phyloP scores from a whole-genome alignment of 2,888 invertebrate species.

The Tillus elongatus region DNA sequence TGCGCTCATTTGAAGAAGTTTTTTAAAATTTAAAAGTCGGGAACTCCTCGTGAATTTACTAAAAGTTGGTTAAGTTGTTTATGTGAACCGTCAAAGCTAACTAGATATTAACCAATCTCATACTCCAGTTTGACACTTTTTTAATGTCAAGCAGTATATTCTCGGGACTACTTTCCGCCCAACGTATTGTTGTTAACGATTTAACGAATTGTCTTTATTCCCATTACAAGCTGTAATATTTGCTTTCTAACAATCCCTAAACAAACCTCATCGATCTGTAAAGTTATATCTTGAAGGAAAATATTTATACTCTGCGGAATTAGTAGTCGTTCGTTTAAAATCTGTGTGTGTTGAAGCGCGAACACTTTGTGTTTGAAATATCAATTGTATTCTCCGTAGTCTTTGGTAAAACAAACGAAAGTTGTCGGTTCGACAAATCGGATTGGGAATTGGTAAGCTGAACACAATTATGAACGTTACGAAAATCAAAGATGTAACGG shows the following conservation, averaged over 20 bases:
- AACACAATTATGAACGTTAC: slow-evolving; percentile 5
- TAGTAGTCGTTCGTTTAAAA: no score
- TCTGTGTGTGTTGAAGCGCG: slow-evolving; percentile 22
- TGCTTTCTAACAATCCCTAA: neutral
- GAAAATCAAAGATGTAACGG: slow-evolving; percentile 4
- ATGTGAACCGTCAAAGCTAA: no score
- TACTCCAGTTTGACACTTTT: no score
- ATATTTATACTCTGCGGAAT: slow-evolving; percentile 23
- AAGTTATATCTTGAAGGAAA: neutral
- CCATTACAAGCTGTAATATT: neutral
- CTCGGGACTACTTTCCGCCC: no score
- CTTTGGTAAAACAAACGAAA: slow-evolving; percentile 33
- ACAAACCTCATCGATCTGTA: neutral
- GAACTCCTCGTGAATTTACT: no score
- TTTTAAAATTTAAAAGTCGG: no score
- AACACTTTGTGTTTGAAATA: slow-evolving; percentile 27
- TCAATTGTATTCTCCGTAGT: slow-evolving; percentile 27
- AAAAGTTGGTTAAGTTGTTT: no score
- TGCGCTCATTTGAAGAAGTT: no score
- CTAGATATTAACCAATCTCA: no score
- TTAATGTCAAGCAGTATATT: no score
- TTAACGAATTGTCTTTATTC: neutral
- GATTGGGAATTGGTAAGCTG: slow-evolving; percentile 28
- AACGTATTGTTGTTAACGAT: no score
- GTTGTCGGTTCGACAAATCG: slow-evolving; percentile 33